Evolutionary conservation across 2,113 vertebrate species (phyloP).

Genomic region (Macheiramphus alcinus): DNA sequence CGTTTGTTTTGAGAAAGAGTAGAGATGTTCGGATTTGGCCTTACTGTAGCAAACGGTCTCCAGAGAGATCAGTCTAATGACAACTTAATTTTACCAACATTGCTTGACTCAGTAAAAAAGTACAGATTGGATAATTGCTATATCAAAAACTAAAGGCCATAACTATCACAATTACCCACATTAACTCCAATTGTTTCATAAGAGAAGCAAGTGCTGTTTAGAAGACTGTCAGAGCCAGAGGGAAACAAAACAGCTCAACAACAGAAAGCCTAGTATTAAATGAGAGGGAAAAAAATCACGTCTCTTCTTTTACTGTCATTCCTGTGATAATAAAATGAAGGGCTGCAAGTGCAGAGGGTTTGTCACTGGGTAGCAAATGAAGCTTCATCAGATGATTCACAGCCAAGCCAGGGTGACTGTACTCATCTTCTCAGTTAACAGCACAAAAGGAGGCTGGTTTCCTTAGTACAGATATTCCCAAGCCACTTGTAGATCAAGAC

Average conservation of each 20-base stretch:
- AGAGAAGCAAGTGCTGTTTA: constrained; percentile 61
- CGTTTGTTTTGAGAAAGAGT: not conserved
- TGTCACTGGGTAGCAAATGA: not conserved
- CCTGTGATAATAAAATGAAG: not conserved
- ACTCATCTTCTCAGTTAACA: not conserved
- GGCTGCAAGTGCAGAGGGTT: not conserved
- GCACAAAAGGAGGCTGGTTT: not conserved
- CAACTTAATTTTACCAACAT: constrained; percentile 13
- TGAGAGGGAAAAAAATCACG: not conserved
- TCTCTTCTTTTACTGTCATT: not conserved
- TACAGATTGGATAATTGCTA: constrained; percentile 57
- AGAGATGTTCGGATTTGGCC: not conserved
- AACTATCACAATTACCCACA: constrained; percentile 58
- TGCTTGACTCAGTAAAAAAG: constrained; percentile 13
- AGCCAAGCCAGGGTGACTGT: not conserved
- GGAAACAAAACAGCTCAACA: constrained; percentile 55
- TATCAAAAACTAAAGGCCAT: constrained; percentile 37
- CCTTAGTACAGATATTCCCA: not conserved
- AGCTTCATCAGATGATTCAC: not conserved
- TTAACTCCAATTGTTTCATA: constrained; percentile 49
- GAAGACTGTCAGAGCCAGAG: constrained; percentile 33
- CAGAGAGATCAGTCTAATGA: not conserved
- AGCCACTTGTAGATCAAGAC: not conserved
- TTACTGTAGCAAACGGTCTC: not conserved
- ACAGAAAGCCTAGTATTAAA: constrained; percentile 39